Percentiles rank a stretch among this genome's conserved stretches.
phyloP scores from a whole-genome alignment of 2,113 vertebrate species.

The Sinosuthora webbiana region DNA sequence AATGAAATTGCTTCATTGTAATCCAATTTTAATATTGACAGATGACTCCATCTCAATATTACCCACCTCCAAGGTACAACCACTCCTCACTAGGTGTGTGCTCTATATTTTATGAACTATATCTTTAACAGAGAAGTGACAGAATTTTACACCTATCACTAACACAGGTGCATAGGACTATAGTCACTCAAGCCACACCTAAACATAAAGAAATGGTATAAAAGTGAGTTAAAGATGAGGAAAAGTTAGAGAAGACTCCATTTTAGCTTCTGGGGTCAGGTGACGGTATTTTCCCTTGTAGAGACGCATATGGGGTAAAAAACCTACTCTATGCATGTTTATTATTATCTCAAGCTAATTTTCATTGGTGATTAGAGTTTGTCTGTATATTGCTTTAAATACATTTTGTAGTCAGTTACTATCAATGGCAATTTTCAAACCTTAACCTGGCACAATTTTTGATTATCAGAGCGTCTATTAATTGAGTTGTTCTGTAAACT shows the following conservation, averaged over 20 bases:
- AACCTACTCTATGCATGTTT: background rate
- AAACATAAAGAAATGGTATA: background rate
- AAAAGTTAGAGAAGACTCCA: background rate
- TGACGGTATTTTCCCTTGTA: background rate
- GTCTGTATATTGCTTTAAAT: background rate
- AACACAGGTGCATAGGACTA: background rate
- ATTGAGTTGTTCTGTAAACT: background rate
- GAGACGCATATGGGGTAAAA: background rate
- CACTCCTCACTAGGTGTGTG: background rate
- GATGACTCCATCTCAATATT: fast-evolving
- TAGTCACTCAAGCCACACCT: background rate
- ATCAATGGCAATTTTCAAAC: background rate
- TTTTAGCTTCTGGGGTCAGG: background rate
- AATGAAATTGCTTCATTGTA: background rate
- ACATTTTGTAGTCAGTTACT: background rate
- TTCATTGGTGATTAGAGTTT: background rate
- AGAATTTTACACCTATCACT: background rate
- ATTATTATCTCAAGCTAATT: background rate
- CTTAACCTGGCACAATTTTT: background rate
- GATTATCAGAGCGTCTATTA: background rate
- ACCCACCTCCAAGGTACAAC: background rate
- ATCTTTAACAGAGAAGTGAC: background rate
- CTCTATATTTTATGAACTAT: background rate
- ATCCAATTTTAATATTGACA: background rate
- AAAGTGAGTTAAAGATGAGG: background rate